Base-by-base conservation (phyloP, 1,140 invertebrate species). In the Doryteuthis pealeii region DNA sequence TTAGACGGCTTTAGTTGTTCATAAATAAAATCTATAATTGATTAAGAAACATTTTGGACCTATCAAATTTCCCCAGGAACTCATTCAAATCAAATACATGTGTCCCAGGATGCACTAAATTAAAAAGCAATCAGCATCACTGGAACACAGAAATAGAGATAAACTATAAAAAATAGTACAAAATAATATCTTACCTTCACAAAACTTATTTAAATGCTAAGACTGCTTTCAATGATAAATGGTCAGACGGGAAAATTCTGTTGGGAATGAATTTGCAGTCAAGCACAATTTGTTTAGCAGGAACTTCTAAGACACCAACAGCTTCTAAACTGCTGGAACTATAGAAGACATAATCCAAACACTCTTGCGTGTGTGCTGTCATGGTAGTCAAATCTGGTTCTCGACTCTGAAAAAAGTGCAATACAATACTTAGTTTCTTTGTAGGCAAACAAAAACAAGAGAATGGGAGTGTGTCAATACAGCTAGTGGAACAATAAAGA, bases 261-360 rank as follows among this genome's bases (percentile, higher is more conserved):
- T 74, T 67, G n/a, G 83, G 83, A 35, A 84, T 78, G 5, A 80
- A 80, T 26, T 80, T 76, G 10, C 75, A 79, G 15, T 66, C 72
- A 10, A 74, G 74, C 8, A 84, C 71, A 28, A 69, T 74, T 22
- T 66, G 58, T 32, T 77, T 40, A 70, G 77, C 49, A 14, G 81
- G 68, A 0, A 76, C 75, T 71, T 81, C 73, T 32, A 81, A 65
- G 1, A 81, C 78, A 31, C 79, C 83, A 26, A 79, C 74, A 30
- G 75, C 73, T 70, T 80, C 75, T 40, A 84, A 65, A 58, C 76
- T 76, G 58, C 66, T 70, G 43, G 76, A 58, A 68, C 79, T 80
- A 73, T 78, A 80, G 73, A 84, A 83, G 14, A 79, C 74, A 62
- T 84, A 84, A 70, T 84, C 83, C 69, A 84, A 74, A 33, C 76